A percentile compares a stretch with the other conserved stretches of the same genome.
Conservation (phyloP, 2,797 vertebrate species). For the Zalophus californianus region DNA sequence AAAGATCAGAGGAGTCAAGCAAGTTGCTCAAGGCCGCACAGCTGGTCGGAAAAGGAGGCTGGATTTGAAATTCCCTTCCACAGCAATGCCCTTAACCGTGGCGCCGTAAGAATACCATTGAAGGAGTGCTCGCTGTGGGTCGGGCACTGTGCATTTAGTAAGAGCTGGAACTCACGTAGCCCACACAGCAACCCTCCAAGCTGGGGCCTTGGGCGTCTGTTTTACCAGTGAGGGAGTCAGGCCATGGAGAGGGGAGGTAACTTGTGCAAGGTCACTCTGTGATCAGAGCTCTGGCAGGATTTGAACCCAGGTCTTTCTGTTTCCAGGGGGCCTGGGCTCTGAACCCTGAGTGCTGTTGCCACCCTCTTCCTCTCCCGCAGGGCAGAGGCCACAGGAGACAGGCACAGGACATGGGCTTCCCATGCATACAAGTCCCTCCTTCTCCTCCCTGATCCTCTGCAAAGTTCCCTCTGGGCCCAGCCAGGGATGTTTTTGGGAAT, state of each 20-base stretch:
- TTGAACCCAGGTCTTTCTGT: neutral
- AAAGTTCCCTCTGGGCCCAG: neutral
- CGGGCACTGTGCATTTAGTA: neutral
- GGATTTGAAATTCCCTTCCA: neutral
- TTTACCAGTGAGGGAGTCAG: neutral
- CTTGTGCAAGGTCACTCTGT: neutral
- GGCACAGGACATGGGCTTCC: neutral
- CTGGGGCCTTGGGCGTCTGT: neutral
- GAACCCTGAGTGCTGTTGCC: neutral
- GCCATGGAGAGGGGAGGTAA: neutral
- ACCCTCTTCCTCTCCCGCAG: neutral
- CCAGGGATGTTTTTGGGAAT: neutral
- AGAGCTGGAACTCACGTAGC: neutral
- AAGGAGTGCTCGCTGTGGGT: neutral
- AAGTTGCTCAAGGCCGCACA: slow-evolving; percentile 31
- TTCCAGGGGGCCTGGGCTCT: neutral
- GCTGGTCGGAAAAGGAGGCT: neutral
- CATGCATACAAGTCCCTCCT: neutral
- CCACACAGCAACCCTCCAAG: neutral
- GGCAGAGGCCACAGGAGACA: neutral
- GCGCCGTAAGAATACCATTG: neutral
- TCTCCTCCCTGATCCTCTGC: neutral
- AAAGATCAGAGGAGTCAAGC: slow-evolving; percentile 44
- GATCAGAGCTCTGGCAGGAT: neutral
- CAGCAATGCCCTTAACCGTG: neutral